Percentiles rank a stretch among this genome's conserved stretches.
These are phyloP conservation scores for Pantherophis vulpinus DNA, from an alignment of 2,797 vertebrate species.

Conservation along the genomic window DNA sequence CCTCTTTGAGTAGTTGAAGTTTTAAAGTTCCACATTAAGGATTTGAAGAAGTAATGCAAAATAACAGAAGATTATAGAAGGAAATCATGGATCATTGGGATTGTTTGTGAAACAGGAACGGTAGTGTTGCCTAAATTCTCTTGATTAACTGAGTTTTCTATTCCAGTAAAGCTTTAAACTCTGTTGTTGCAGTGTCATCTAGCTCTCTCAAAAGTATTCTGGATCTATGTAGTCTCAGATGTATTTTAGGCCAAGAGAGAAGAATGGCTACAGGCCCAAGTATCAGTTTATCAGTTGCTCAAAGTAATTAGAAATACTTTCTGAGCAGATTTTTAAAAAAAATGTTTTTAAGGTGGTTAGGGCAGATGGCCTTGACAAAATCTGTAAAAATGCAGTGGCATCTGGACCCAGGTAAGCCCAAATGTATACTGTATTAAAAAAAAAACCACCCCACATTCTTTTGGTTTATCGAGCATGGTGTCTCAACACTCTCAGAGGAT, in stretches of 20 bases:
- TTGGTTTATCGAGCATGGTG: neutral
- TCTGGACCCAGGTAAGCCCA: neutral
- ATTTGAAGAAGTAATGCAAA: neutral
- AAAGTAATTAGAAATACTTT: neutral
- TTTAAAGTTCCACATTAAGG: neutral
- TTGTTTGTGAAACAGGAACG: neutral
- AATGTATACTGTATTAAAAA: neutral
- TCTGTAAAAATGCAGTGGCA: neutral
- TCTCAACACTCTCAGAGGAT: neutral
- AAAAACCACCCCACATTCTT: neutral
- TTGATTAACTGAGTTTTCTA: neutral
- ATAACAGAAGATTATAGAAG: neutral
- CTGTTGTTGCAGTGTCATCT: neutral
- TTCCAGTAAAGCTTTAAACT: neutral
- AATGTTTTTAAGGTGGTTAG: neutral
- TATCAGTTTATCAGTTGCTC: neutral
- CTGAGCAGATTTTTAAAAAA: neutral
- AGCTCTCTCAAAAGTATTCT: neutral
- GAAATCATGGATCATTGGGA: neutral
- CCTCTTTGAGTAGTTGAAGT: neutral
- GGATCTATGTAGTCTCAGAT: neutral
- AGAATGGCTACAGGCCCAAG: neutral
- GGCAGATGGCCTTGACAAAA: neutral
- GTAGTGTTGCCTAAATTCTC: neutral
- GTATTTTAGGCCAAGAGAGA: neutral